Conservation (phyloP, 2,888 invertebrate genomes). For the Andrena flavipes region DNA sequence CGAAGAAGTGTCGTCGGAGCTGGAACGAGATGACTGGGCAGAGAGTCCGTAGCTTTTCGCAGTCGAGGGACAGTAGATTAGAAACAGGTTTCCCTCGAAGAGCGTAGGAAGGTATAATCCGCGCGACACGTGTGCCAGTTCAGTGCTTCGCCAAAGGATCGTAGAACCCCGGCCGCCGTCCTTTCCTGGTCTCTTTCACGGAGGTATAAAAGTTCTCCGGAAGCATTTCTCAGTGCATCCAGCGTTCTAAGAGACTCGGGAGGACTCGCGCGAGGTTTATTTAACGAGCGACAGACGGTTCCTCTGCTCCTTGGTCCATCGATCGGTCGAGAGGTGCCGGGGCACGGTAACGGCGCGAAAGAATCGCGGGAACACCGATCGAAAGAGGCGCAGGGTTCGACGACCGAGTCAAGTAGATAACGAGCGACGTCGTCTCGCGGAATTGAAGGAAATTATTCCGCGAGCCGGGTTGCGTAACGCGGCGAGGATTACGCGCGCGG, state of each 20-base stretch:
- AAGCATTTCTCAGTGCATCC: too few species aligned
- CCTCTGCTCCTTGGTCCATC: too few species aligned
- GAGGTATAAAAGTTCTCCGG: background rate
- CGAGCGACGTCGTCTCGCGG: constrained; percentile 51
- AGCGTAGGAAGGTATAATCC: background rate
- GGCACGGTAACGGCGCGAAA: background rate
- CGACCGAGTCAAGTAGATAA: constrained; percentile 67
- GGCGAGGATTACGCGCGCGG: constrained; percentile 43
- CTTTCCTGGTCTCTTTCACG: background rate
- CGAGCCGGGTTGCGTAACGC: constrained; percentile 62
- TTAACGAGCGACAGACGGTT: too few species aligned
- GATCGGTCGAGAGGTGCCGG: background rate
- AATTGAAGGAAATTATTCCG: constrained; percentile 66
- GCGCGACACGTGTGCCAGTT: constrained; percentile 5
- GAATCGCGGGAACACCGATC: constrained; percentile 22
- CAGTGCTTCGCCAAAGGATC: background rate
- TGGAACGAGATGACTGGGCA: background rate
- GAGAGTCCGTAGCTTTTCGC: background rate
- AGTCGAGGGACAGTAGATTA: background rate
- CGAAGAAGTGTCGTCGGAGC: too few species aligned
- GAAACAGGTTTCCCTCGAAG: background rate
- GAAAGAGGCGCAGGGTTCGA: constrained; percentile 61
- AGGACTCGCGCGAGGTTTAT: too few species aligned
- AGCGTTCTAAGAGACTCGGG: too few species aligned
- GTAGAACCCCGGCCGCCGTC: background rate